phyloP scores from a whole-genome alignment of 2,888 invertebrate species.

The Ophion ventricosus region DNA sequence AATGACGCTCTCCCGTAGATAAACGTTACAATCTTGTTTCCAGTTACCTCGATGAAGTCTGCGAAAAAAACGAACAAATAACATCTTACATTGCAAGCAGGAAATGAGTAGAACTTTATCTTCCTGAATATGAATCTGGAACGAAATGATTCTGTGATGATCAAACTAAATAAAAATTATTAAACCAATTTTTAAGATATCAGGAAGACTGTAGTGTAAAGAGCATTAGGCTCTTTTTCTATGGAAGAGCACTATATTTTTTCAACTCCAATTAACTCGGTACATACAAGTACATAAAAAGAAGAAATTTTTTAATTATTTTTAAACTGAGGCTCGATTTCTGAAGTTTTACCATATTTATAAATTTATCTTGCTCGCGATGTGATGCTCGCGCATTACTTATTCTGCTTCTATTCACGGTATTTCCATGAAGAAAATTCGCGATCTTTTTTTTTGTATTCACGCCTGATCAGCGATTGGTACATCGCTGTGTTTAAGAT shows the following conservation, averaged over 20 bases:
- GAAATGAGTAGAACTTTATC: neutral
- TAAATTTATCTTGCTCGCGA: conserved; percentile 62
- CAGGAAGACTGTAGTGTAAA: neutral
- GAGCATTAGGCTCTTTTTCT: neutral
- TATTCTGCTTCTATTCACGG: conserved; percentile 19
- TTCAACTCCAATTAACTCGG: neutral
- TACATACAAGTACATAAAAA: neutral
- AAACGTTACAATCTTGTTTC: neutral
- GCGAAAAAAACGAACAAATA: neutral
- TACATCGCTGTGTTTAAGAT: neutral
- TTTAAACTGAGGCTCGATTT: neutral
- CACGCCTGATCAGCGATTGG: neutral
- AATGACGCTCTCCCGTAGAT: neutral
- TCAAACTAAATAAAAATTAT: no score
- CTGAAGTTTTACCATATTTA: conserved; percentile 52
- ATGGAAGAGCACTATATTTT: neutral
- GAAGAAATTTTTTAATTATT: neutral
- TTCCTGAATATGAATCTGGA: no score
- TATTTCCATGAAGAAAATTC: conserved; percentile 42
- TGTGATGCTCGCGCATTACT: conserved; percentile 28
- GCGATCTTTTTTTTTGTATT: neutral
- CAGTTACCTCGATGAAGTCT: neutral
- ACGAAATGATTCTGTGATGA: no score
- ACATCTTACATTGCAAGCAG: neutral
- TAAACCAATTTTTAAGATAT: neutral